These are phyloP conservation scores for Labroides dimidiatus DNA, from an alignment of 2,797 vertebrate genomes.

Conservation along the genomic window DNA sequence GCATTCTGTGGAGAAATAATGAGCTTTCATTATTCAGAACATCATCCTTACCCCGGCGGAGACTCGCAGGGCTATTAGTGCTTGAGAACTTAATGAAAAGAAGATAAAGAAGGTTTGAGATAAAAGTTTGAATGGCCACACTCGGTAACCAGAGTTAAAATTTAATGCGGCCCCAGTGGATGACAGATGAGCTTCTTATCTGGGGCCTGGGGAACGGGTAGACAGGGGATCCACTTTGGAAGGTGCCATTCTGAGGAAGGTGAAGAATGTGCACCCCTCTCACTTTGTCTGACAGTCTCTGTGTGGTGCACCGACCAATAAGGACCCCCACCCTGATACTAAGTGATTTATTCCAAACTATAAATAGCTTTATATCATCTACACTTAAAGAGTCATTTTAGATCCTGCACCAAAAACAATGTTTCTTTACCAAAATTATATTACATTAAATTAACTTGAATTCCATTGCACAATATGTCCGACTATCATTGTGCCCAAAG, in stretches of 20 bases:
- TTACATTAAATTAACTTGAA: constrained; percentile 53
- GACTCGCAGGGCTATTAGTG: constrained; percentile 98
- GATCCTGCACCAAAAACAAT: constrained; percentile 31
- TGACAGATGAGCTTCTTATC: constrained; percentile 91
- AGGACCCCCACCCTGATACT: constrained; percentile 31
- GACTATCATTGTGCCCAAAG: constrained; percentile 62
- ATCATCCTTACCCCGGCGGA: constrained; percentile 99
- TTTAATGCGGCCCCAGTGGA: constrained; percentile 91
- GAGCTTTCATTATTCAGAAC: constrained; percentile 99
- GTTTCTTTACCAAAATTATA: constrained; percentile 38
- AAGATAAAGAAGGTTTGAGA: constrained; percentile 99
- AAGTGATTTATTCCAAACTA: constrained; percentile 32
- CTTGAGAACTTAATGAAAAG: constrained; percentile 99
- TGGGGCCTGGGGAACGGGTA: constrained; percentile 75
- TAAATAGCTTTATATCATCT: constrained; percentile 19
- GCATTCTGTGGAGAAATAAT: constrained; percentile 99
- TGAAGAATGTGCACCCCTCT: constrained; percentile 71
- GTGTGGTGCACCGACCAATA: constrained; percentile 31
- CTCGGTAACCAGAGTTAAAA: constrained; percentile 99
- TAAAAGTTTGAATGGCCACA: constrained; percentile 99
- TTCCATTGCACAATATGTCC: constrained; percentile 61
- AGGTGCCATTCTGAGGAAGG: constrained; percentile 73
- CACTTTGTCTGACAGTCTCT: constrained; percentile 53
- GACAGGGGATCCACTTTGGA: constrained; percentile 73
- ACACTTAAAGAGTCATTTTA: constrained; percentile 8